Conservation (phyloP, 1,140 invertebrate genomes). For the Phymorhynchus buccinoides region DNA sequence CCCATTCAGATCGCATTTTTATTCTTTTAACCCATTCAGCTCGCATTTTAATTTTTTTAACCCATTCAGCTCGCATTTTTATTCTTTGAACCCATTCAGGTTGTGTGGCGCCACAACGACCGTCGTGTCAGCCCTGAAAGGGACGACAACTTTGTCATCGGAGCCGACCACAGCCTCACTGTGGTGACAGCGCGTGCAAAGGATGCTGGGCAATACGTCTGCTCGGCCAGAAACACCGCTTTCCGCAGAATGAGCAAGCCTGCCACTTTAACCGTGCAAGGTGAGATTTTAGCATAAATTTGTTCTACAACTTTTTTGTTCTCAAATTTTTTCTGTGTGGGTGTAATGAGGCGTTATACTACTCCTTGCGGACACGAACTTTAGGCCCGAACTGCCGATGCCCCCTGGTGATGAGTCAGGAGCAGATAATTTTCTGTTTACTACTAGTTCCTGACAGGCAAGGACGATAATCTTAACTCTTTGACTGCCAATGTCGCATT, state of each 20-base stretch:
- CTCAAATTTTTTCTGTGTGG: background rate
- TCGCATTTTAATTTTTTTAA: no score
- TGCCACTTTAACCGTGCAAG: conserved; percentile 32
- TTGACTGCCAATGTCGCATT: no score
- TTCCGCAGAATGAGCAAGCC: conserved; percentile 19
- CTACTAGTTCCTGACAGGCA: background rate
- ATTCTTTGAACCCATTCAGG: background rate
- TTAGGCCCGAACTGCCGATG: no score
- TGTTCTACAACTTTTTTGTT: background rate
- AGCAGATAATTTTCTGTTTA: background rate
- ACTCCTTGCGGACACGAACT: no score
- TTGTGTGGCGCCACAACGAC: conserved; percentile 40
- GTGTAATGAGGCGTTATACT: background rate
- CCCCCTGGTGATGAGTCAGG: no score
- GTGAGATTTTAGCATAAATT: background rate
- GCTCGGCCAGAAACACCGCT: conserved; percentile 40
- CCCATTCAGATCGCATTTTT: background rate
- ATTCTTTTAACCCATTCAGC: background rate
- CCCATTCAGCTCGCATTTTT: background rate
- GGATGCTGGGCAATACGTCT: conserved; percentile 37
- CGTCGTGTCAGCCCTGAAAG: conserved; percentile 14
- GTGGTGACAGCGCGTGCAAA: conserved; percentile 20
- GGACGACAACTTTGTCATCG: conserved; percentile 26
- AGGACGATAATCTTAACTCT: background rate
- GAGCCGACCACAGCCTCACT: conserved; percentile 21